Evolutionary conservation across 2,797 vertebrate species (phyloP).

Genomic region (Enteromius paludinosus): DNA sequence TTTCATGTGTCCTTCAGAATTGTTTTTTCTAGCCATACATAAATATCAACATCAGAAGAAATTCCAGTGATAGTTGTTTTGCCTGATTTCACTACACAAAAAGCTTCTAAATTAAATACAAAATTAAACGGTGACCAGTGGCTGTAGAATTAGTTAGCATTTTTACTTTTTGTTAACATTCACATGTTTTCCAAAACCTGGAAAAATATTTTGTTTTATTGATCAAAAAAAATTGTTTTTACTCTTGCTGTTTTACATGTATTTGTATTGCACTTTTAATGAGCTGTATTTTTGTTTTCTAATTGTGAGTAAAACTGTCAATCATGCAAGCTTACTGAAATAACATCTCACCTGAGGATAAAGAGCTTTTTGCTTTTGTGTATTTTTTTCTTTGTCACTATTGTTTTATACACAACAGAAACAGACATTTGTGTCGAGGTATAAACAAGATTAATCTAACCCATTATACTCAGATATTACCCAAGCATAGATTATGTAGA

Average conservation of each 20-base stretch:
- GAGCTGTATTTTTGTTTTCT: background rate
- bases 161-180: background rate
- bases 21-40: background rate
- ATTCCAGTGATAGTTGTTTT: background rate
- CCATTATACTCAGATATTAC: slow-evolving; percentile 36
- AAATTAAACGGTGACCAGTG: background rate
- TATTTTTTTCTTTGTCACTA: slow-evolving; percentile 11
- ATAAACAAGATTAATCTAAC: slow-evolving; percentile 31
- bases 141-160: background rate
- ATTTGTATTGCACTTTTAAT: background rate
- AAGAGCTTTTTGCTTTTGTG: background rate
- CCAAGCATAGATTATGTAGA: slow-evolving; percentile 23
- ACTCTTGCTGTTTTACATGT: background rate
- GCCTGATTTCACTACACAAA: background rate
- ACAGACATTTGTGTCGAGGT: slow-evolving; percentile 23
- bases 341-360: slow-evolving; percentile 22
- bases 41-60: background rate
- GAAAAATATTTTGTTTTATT: background rate
- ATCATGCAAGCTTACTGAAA: slow-evolving; percentile 6
- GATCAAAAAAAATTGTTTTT: background rate
- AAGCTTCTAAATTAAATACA: background rate
- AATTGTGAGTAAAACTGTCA: slow-evolving; percentile 25
- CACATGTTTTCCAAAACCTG: background rate
- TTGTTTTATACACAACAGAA: slow-evolving; percentile 16
- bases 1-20: slow-evolving; percentile 1